phyloP scores from a whole-genome alignment of 2,797 vertebrate genomes.

The Anguilla anguilla region DNA sequence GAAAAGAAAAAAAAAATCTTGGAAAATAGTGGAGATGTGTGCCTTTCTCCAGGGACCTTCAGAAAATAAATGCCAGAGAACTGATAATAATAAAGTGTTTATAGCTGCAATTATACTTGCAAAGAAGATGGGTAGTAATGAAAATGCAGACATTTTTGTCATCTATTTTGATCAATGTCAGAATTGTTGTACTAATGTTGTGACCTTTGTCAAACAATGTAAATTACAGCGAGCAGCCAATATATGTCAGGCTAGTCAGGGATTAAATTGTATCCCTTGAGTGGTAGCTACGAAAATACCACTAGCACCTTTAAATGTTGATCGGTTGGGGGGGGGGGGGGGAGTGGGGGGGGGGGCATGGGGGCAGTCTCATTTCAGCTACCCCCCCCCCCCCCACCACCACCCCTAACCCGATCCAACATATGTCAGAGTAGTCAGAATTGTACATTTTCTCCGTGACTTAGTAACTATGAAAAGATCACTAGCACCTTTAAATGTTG shows the following conservation, averaged over 20 bases:
- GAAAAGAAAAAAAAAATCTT: background rate
- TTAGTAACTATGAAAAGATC: background rate
- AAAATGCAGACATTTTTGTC: background rate
- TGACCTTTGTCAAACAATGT: conserved; percentile 24
- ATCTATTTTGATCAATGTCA: background rate
- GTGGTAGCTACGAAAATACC: background rate
- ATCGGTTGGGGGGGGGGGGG: background rate
- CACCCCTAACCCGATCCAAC: background rate
- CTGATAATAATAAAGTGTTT: background rate
- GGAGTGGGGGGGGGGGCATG: background rate
- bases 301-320: background rate
- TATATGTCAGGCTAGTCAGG: background rate
- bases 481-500: background rate
- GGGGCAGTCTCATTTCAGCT: too few species aligned
- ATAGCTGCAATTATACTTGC: background rate
- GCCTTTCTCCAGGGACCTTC: background rate
- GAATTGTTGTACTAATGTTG: background rate
- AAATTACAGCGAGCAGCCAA: background rate
- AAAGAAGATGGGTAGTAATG: conserved; percentile 10
- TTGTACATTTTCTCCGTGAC: background rate
- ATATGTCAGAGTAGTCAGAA: background rate
- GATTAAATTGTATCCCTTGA: background rate
- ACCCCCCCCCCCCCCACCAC: too few species aligned
- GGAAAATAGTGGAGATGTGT: background rate
- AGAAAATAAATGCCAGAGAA: background rate